Evolutionary conservation across 2,888 invertebrate genomes (phyloP), one percentile per base, ranked within the genome.

Genomic region (Nasonovia ribisnigri): DNA sequence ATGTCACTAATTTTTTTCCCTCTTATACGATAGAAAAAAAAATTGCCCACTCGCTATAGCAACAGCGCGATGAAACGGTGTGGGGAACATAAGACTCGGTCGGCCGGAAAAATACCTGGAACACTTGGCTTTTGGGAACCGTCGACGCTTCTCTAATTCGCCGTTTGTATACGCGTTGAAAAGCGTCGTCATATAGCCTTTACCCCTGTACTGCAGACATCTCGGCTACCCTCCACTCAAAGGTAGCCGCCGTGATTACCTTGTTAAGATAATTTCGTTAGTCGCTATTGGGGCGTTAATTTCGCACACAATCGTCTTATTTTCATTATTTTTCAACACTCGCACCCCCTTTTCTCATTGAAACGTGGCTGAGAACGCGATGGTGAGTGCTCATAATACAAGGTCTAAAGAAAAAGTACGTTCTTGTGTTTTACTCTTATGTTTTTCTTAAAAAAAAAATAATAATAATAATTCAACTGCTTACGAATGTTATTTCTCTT

Each of bases 181-280:
- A 90, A 84, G 26, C 86, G 10, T 86, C 93, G 42, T 51, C 57
- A 46, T 84, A 54, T 90, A 90, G 67, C 60, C 26, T 46, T 51
- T 26, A 88, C 57, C 87, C 84, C 16, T 46, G 24, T 36, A 88
- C 46, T 60, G 84, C 60, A 60, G 84, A 89, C 88, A 48, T 92
- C 92, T 88, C 42, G n/a, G 29, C 48, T 51, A 88, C 67, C 43
- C 87, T 87, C 60, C 86, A 46, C 8, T 46, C 57, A 16, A 1
- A 20, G 29, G 29, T 42, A 89, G 3, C 60, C 77, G 77, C 43
- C 90, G 46, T 86, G 90, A 93, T 93, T 93, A 86, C 93, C 93
- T 93, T 87, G 93, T 93, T 90, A 93, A 90, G 87, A 90, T 93
- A 90, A 93, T 93, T 84, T 87, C 67, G 57, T 93, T 93, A 93